phyloP scores from a whole-genome alignment of 1,140 invertebrate species.

The Acromyrmex charruanus region DNA sequence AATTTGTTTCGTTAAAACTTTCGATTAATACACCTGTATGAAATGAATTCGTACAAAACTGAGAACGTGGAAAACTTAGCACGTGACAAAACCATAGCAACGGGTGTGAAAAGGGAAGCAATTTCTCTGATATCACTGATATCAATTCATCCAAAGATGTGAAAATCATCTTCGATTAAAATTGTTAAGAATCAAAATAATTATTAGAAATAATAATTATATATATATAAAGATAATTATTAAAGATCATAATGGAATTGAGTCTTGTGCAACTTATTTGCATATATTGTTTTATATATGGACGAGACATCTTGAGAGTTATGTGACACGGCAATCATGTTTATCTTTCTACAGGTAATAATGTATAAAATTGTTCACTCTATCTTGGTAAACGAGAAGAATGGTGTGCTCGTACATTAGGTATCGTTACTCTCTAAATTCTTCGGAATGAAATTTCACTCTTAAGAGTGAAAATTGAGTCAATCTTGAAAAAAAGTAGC shows the following conservation, averaged over 20 bases:
- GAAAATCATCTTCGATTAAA: not conserved
- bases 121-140: not conserved
- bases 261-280: not conserved
- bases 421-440: not conserved
- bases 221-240: not conserved
- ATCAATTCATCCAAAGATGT: not conserved
- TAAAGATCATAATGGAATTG: not conserved
- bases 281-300: not conserved
- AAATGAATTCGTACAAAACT: not conserved
- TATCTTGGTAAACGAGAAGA: not conserved
- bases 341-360: not conserved
- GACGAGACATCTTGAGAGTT: not conserved
- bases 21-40: not conserved
- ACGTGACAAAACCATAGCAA: conserved; percentile 42
- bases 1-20: not conserved
- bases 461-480: no score
- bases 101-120: not conserved
- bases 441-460: no score
- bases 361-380: not conserved
- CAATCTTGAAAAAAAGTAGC: no score
- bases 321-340: not conserved
- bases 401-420: not conserved
- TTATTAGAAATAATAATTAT: not conserved
- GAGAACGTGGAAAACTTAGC: not conserved
- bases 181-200: not conserved